Base-by-base conservation (phyloP, 1,140 invertebrate genomes). In the Lepidostoma basale region DNA sequence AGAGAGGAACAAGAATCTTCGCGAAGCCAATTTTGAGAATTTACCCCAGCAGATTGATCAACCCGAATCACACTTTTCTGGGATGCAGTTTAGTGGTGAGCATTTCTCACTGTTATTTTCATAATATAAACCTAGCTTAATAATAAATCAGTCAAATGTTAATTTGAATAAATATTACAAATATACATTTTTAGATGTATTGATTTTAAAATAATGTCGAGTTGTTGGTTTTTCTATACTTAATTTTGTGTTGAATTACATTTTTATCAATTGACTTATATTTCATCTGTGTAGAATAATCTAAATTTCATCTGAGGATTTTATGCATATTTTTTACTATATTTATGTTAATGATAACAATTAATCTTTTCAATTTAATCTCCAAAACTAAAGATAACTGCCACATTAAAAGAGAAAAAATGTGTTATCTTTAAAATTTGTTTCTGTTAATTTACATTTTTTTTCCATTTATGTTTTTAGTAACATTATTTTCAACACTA, bases 11-110 rank as follows among this genome's bases (percentile, higher is more conserved):
- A 45, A 45, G 4, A 16, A 14, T 18, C 22, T 28, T 9, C 59
- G 25, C 2, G 22, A 62, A 16, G 18, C 16, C 40, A 45, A 62
- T n/a, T 6, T 25, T 9, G 26, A 42, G 1, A 25, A 42, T 12
- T 14, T 60, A 9, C 62, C 22, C 14, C 64, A 67, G 23, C 64
- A 67, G 39, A 58, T 67, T 12, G 49, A 58, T 28, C 49, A 67
- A 45, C 64, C 64, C 3, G 64, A 67, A 12, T 40, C 52, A 10
- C 49, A 33, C 25, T 10, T 44, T 45, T 18, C 26, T 3, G 39
- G 39, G 1, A 40, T 67, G 14, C 52, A 67, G 6, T 67, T 67
- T 56, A 56, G 28, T 36, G 64, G 64, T 67, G 56, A 8, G 16
- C 20, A 54, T 20, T 16, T 20, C 10, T 47, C 9, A 2, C 2